Evolutionary conservation across 2,888 invertebrate genomes (phyloP).

Genomic region (Oxytorus armatus): DNA sequence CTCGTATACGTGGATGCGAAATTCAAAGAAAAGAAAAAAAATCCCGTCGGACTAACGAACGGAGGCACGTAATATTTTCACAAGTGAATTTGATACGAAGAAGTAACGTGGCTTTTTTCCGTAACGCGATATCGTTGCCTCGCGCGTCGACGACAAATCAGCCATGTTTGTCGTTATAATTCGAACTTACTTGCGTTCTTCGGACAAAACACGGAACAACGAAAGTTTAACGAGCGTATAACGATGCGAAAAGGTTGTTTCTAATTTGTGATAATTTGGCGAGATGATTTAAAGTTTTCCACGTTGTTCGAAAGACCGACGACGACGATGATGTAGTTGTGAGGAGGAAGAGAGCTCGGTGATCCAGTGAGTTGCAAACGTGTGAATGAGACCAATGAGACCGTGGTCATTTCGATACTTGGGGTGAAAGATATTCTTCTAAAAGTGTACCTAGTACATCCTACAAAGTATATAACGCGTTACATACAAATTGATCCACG

Average conservation of each 20-base stretch:
- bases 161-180: slow-evolving; percentile 58
- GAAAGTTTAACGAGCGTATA: background rate
- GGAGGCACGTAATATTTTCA: slow-evolving; percentile 68
- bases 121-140: slow-evolving; percentile 50
- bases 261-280: background rate
- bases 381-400: slow-evolving; percentile 76
- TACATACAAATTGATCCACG: slow-evolving; percentile 72
- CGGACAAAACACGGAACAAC: background rate
- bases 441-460: slow-evolving; percentile 68
- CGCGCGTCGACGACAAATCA: slow-evolving; percentile 32
- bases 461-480: slow-evolving; percentile 13
- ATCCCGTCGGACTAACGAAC: slow-evolving; percentile 64
- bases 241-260: slow-evolving; percentile 10
- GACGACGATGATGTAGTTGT: slow-evolving; percentile 1
- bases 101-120: slow-evolving; percentile 58
- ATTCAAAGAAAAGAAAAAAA: background rate
- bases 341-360: background rate
- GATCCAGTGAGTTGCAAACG: slow-evolving; percentile 33
- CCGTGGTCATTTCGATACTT: slow-evolving; percentile 77
- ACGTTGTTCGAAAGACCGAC: slow-evolving; percentile 16
- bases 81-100: slow-evolving; percentile 65
- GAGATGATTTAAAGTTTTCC: slow-evolving; percentile 3
- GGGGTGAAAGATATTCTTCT: slow-evolving; percentile 47
- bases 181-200: slow-evolving; percentile 21
- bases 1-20: background rate